phyloP scores from a whole-genome alignment of 2,797 vertebrate species.

The Spinus olivaceus region DNA sequence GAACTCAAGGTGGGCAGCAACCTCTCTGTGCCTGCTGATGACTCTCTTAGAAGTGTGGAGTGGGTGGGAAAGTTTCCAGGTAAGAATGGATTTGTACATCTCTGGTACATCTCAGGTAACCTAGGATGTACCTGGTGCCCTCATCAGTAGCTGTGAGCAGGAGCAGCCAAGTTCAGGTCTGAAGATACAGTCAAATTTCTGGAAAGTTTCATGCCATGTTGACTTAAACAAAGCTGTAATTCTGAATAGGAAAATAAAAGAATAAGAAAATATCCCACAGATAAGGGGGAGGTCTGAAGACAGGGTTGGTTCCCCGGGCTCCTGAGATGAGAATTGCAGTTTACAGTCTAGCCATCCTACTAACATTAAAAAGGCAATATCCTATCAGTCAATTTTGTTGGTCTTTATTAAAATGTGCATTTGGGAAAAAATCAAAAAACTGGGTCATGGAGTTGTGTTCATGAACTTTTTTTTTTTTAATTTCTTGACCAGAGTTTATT shows the following conservation, averaged over 20 bases:
- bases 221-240: background rate
- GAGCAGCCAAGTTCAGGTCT: background rate
- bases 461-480: background rate
- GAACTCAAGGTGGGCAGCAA: background rate
- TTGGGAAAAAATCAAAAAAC: background rate
- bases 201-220: fast-evolving
- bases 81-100: background rate
- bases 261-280: background rate
- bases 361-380: background rate
- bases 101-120: background rate
- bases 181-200: background rate
- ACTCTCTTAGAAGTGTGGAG: background rate
- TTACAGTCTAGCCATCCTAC: background rate
- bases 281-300: background rate
- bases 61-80: background rate
- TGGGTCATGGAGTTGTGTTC: background rate
- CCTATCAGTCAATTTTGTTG: background rate
- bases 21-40: background rate
- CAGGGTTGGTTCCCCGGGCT: background rate
- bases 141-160: background rate
- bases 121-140: background rate
- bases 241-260: background rate
- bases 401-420: background rate
- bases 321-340: background rate
- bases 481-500: background rate